Evolutionary conservation across 2,888 invertebrate species (phyloP).

Genomic region (Conchocele bisecta): DNA sequence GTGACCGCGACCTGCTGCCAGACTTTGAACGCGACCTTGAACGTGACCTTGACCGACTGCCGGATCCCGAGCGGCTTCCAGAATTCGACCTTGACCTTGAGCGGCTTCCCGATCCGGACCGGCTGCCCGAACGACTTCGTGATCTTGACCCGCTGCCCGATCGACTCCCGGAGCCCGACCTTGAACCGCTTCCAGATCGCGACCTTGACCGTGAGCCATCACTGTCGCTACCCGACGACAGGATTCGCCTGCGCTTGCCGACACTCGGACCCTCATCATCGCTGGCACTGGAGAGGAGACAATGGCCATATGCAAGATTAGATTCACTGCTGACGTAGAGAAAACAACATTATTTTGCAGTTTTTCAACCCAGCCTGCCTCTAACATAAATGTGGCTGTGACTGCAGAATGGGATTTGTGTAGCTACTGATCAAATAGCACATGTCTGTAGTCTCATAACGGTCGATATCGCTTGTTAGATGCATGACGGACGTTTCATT

Average conservation of each 20-base stretch:
- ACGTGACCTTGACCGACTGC: slow-evolving; percentile 48
- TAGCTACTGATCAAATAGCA: too few species aligned
- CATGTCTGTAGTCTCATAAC: too few species aligned
- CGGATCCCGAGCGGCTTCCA: slow-evolving; percentile 44
- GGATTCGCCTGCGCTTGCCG: slow-evolving; percentile 75
- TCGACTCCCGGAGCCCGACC: slow-evolving; percentile 53
- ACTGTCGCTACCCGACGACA: slow-evolving; percentile 80
- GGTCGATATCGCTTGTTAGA: too few species aligned
- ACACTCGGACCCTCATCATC: slow-evolving; percentile 68
- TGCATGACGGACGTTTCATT: too few species aligned
- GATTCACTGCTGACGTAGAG: background rate
- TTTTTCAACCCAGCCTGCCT: background rate
- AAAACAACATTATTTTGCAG: background rate
- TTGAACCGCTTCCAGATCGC: slow-evolving; percentile 84
- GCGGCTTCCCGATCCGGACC: slow-evolving; percentile 79
- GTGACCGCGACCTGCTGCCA: slow-evolving; percentile 66
- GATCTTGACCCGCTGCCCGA: slow-evolving; percentile 55
- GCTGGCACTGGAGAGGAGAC: slow-evolving; percentile 68
- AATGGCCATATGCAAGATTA: background rate
- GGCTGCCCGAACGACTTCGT: slow-evolving; percentile 67
- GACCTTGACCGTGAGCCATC: slow-evolving; percentile 72
- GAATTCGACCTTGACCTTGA: slow-evolving; percentile 48
- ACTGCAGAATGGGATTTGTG: too few species aligned
- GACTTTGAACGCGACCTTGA: slow-evolving; percentile 42
- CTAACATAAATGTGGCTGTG: too few species aligned